These are phyloP conservation scores for Hypomesus transpacificus DNA, from an alignment of 2,113 vertebrate species.

Conservation along the genomic window DNA sequence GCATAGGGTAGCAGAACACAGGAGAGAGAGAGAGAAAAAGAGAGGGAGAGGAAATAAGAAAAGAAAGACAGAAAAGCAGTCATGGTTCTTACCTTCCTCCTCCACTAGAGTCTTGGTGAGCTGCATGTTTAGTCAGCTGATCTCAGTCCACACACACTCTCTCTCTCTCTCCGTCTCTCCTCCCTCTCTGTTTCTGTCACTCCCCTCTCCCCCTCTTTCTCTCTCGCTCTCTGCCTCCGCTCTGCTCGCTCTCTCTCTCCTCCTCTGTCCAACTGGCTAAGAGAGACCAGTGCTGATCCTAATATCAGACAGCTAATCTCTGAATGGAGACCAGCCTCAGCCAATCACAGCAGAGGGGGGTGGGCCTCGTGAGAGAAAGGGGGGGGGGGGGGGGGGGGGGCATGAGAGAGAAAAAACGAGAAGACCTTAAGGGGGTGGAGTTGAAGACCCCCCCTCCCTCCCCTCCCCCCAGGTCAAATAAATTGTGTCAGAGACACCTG, in stretches of 20 bases:
- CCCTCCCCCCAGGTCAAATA: slow-evolving; percentile 5
- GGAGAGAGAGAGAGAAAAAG: neutral
- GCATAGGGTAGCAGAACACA: no score
- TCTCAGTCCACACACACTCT: slow-evolving; percentile 20
- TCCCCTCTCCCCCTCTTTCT: slow-evolving; percentile 41
- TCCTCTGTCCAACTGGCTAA: slow-evolving; percentile 39
- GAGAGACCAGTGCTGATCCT: slow-evolving; percentile 52
- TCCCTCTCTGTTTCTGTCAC: slow-evolving; percentile 36
- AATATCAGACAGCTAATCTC: slow-evolving; percentile 61
- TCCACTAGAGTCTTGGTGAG: slow-evolving; percentile 37
- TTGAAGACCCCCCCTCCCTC: neutral
- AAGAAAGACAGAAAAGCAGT: neutral
- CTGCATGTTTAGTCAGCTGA: slow-evolving; percentile 47
- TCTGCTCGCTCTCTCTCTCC: slow-evolving; percentile 28
- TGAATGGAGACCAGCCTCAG: slow-evolving; percentile 58
- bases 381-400: neutral
- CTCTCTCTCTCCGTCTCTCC: slow-evolving; percentile 20
- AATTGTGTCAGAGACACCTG: slow-evolving; percentile 10
- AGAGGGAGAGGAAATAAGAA: neutral
- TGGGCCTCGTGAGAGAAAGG: slow-evolving; percentile 31
- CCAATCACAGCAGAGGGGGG: slow-evolving; percentile 61
- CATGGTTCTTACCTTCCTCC: slow-evolving; percentile 49
- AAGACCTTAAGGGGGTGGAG: neutral
- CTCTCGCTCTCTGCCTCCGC: slow-evolving; percentile 28
- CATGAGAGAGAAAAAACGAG: neutral